Evolutionary conservation across 2,113 vertebrate genomes (phyloP).

Genomic region (Peromyscus maniculatus): DNA sequence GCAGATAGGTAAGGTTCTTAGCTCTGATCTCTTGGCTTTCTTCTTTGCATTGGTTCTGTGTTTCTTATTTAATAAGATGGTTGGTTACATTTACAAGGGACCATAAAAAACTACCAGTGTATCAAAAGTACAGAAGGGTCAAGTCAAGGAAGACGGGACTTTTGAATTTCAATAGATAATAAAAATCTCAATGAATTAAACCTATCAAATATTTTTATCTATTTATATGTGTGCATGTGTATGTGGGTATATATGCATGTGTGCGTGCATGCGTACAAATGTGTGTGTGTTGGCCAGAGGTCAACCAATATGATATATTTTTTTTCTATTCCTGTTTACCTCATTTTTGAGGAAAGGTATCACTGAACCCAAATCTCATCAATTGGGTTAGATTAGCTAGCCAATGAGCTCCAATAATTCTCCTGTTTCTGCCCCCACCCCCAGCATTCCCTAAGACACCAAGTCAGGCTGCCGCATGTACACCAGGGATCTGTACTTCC

Average conservation of each 20-base stretch:
- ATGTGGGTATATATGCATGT: neutral
- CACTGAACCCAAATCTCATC: neutral
- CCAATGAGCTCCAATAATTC: neutral
- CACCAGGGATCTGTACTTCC: neutral
- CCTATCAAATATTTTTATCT: neutral
- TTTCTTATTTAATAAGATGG: too few species aligned
- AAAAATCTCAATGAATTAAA: slow-evolving; percentile 21
- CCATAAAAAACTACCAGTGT: neutral
- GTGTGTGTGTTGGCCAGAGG: neutral
- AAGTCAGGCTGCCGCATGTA: neutral
- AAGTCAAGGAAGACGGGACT: neutral
- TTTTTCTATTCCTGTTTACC: neutral
- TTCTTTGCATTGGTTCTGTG: too few species aligned
- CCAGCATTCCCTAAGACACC: too few species aligned
- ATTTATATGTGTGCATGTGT: neutral
- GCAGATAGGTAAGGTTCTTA: too few species aligned
- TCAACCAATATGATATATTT: neutral
- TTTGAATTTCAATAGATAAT: slow-evolving; percentile 28
- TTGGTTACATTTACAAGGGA: too few species aligned
- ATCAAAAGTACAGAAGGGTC: neutral
- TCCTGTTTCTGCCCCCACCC: neutral
- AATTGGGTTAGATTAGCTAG: neutral
- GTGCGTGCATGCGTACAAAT: neutral
- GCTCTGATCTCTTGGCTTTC: too few species aligned
- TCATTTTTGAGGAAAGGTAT: neutral